Evolutionary conservation across 2,888 invertebrate species (phyloP).

Genomic region (Biston betularia): DNA sequence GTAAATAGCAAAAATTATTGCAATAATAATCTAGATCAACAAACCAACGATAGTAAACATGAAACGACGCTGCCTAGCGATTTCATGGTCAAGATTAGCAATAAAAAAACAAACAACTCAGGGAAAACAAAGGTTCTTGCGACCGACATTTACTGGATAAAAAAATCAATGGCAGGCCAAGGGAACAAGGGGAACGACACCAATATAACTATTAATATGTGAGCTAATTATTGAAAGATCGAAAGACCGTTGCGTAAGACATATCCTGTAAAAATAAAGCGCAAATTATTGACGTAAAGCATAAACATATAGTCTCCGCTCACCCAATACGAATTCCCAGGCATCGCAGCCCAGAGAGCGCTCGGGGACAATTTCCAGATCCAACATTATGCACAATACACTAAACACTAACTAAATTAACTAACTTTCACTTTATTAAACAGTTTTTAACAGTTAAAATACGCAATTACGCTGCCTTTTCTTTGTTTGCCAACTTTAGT

Average conservation of each 20-base stretch:
- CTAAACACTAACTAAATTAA: slow-evolving; percentile 94
- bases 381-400: slow-evolving; percentile 92
- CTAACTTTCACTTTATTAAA: slow-evolving; percentile 79
- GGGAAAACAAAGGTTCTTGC: slow-evolving; percentile 72
- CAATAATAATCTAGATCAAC: slow-evolving; percentile 36
- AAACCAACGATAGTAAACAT: slow-evolving; percentile 50
- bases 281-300: slow-evolving; percentile 83
- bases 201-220: slow-evolving; percentile 26
- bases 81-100: slow-evolving; percentile 83
- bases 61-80: slow-evolving; percentile 68
- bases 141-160: slow-evolving; percentile 64
- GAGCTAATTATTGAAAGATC: slow-evolving; percentile 41
- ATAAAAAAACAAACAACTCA: slow-evolving; percentile 74
- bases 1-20: neutral
- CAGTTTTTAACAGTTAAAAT: slow-evolving; percentile 72
- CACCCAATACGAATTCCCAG: slow-evolving; percentile 99
- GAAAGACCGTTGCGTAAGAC: slow-evolving; percentile 80
- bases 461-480: slow-evolving; percentile 81
- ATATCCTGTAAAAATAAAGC: slow-evolving; percentile 77
- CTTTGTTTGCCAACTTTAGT: slow-evolving; percentile 87
- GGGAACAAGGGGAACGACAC: slow-evolving; percentile 20
- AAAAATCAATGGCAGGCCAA: slow-evolving; percentile 71
- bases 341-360: slow-evolving; percentile 97
- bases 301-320: slow-evolving; percentile 82
- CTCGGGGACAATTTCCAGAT: slow-evolving; percentile 98